phyloP scores from a whole-genome alignment of 2,888 invertebrate species.

The Ormyrus thymus region DNA sequence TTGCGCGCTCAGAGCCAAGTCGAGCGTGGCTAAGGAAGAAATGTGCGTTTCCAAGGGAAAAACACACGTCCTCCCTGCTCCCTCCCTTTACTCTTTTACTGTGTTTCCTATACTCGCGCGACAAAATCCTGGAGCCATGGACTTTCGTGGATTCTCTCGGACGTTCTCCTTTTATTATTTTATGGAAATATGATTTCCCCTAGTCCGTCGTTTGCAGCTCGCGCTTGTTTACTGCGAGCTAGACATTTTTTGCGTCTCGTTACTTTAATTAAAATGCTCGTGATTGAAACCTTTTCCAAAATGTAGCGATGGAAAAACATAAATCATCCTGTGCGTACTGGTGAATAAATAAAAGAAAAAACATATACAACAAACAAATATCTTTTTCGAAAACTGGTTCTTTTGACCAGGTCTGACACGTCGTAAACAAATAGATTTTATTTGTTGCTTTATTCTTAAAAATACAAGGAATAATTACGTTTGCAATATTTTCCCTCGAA shows the following conservation, averaged over 20 bases:
- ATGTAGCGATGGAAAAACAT: conserved; percentile 2
- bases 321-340: background rate
- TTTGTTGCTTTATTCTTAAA: too few species aligned
- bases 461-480: too few species aligned
- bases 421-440: too few species aligned
- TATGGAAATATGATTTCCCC: conserved; percentile 42
- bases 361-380: background rate
- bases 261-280: conserved; percentile 10
- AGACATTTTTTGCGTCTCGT: background rate
- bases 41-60: conserved; percentile 18
- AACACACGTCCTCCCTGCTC: background rate
- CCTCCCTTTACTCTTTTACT: conserved; percentile 8
- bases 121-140: conserved; percentile 27
- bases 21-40: conserved; percentile 32
- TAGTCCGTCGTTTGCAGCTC: conserved; percentile 26
- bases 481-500: too few species aligned
- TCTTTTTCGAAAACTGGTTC: background rate
- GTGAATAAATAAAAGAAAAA: conserved; percentile 21
- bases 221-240: conserved; percentile 15
- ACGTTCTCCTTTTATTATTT: conserved; percentile 38
- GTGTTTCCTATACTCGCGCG: conserved; percentile 13
- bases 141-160: conserved; percentile 31
- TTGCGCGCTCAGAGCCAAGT: conserved; percentile 21
- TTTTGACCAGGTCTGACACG: too few species aligned
- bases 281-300: conserved; percentile 16